Base-by-base conservation (phyloP, 2,797 vertebrate genomes). In the Leucoraja ocellata region DNA sequence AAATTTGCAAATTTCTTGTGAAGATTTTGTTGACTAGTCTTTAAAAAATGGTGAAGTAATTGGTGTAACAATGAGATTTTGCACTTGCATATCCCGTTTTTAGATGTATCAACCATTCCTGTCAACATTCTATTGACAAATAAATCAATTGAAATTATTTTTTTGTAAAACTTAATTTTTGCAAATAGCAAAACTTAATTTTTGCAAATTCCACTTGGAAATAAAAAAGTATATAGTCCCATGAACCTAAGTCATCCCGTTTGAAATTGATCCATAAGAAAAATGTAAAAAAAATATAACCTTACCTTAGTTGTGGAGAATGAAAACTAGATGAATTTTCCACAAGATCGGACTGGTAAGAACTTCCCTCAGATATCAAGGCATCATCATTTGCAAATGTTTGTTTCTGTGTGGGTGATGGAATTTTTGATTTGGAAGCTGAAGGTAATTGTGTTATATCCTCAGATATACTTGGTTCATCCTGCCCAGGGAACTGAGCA, bases 291-390 rank as follows among this genome's bases (percentile, higher is more conserved):
- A 8, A 68, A 39, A 6, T 25, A 1, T 68, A 7, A 39, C 23
- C 90, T 92, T 39, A 76, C 90, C 90, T 58, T 23, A 92, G 68
- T 76, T 92, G 71, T 54, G 71, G 54, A 92, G 68, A 92, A 74
- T 92, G 71, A 74, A 92, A 92, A 76, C 90, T 92, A 13, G 90
- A 58, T 74, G 90, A 92, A 54, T 92, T 92, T 54, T 92, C 90
- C 39, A 28, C 1, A 5, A 92, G 36, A 11, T 74, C 65, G 7
- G 90, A 92, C 4, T 92, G 71, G 4, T 1, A 92, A 74, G 90
- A 76, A 92, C 71, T 92, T 74, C 68, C 90, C 73, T 92, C 90
- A 0, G 90, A 92, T n/a, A 92, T 28, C 90, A 92, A 54, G 25
- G 76, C 46, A 16, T 92, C 90, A 54, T 92, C 90, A 46, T 58